Evolutionary conservation across 2,888 invertebrate genomes (phyloP), one percentile per base, ranked within the genome.

Genomic region (Oscheius myriophilus): DNA sequence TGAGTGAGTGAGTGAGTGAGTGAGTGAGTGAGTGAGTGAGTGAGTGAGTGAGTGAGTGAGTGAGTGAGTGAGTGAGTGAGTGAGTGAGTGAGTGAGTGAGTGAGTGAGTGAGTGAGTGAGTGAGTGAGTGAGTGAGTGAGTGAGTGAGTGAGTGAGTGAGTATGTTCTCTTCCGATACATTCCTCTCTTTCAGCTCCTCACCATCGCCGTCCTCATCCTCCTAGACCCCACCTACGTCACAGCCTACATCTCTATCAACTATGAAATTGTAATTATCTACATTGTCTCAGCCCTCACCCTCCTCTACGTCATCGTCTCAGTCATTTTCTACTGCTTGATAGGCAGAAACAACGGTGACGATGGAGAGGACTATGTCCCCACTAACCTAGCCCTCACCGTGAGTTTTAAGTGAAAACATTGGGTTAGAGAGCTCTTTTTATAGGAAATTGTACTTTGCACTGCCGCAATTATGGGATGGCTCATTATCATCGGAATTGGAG

Each of bases 401-500:
- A 69, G 78, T 68, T 26, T 18, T 57, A 67, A n/a, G n/a, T 52
- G 58, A 39, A 16, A 2, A 61, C 2, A 4, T 3, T 18, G 3
- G 26, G 3, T 33, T 33, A 33, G 4, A 9, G 33, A 33, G 9
- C 4, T n/a, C n/a, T 66, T 26, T 49, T 68, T 84, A 46, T 67
- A 85, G 85, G 85, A 85, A 63, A 77, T 83, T 41, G 81, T 85
- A 63, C 82, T 85, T 71, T 77, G 82, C 18, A 80, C 80, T 23
- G 84, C 82, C 23, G 85, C 85, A 46, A 83, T 85, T 41, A 83
- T 85, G 70, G 84, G 83, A 55, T 85, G 85, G 85, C 77, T 85
- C 61, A 75, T 85, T 59, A 81, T 85, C 51, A 83, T 85, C 64
- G 85, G 85, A 39, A 82, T 85, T 67, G 84, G 82, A 41, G 84